Conservation (phyloP, 2,888 invertebrate genomes). For the Synergus japonicus region DNA sequence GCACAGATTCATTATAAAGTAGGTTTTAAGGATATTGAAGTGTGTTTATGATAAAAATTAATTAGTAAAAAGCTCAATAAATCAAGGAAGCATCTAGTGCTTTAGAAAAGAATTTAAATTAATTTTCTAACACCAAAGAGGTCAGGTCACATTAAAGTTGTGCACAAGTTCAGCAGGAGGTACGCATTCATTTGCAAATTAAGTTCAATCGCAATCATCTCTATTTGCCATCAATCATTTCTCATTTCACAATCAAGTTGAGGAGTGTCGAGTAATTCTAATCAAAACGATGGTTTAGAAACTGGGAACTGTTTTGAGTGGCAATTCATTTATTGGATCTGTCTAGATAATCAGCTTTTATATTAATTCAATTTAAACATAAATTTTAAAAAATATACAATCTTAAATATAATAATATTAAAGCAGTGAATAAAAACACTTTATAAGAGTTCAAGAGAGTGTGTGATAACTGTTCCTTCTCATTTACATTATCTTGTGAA, state of each 20-base stretch:
- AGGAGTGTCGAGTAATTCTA: constrained; percentile 4
- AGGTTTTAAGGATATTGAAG: not conserved
- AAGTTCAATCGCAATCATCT: constrained; percentile 3
- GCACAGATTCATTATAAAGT: not conserved
- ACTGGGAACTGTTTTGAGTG: not conserved
- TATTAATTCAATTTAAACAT: not conserved
- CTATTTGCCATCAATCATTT: constrained; percentile 13
- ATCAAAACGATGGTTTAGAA: not conserved
- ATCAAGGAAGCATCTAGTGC: not conserved
- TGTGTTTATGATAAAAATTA: not conserved
- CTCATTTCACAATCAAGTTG: constrained; percentile 3
- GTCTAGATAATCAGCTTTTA: not conserved
- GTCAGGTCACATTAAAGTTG: not conserved
- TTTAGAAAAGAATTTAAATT: not conserved
- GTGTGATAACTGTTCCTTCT: not conserved
- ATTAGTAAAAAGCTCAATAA: not conserved
- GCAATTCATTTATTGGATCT: not conserved
- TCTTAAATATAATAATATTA: not conserved
- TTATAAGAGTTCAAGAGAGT: not conserved
- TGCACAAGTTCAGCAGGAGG: not conserved
- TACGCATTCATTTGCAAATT: constrained; percentile 1
- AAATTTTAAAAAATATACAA: not conserved
- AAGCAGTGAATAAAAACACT: not conserved
- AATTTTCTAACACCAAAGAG: not conserved
- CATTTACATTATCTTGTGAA: not conserved